Base-by-base conservation (phyloP, 2,113 vertebrate species). In the Propithecus coquereli region DNA sequence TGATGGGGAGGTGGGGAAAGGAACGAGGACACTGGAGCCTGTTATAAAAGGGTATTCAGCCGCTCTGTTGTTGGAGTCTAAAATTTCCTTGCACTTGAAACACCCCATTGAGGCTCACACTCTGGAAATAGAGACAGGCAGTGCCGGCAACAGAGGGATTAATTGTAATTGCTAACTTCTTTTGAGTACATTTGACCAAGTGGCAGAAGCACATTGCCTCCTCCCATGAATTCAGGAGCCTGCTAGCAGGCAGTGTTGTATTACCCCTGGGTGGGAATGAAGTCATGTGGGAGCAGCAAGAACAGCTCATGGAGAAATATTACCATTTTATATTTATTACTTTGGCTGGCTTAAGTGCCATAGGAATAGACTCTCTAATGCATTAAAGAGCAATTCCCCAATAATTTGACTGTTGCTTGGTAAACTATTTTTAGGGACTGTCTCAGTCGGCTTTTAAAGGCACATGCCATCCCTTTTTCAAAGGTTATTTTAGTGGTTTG, bases 271-370 rank as follows among this genome's bases (percentile, higher is more conserved):
- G 97, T 94, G 85, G 96, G 96, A 97, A 96, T 40, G 89, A 97
- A 97, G 86, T 97, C 97, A 91, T 95, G 93, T 84, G 98, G 98
- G 98, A 98, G 87, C 94, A 66, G 94, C 81, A 86, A 96, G 95
- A 96, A 94, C 95, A 96, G 96, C 98, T 98, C 97, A 86, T 96
- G 93, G 97, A 98, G 97, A 98, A 98, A 98, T 98, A 98, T 98
- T 98, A 98, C 97, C 98, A 97, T 98, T 98, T 98, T 97, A 96
- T 98, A 98, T 98, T 98, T 98, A 99, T 98, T 98, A 98, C 98
- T 98, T 97, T 97, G 98, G 97, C 98, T 97, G 73, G 95, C 77
- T 97, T 97, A 97, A 98, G 98, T 97, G 98, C 98, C 98, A 97
- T 82, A 98, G 98, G 98, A 98, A 98, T 98, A 98, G 98, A 97